Conservation (phyloP, 2,113 vertebrate genomes). For the Myrmecophaga tridactyla region DNA sequence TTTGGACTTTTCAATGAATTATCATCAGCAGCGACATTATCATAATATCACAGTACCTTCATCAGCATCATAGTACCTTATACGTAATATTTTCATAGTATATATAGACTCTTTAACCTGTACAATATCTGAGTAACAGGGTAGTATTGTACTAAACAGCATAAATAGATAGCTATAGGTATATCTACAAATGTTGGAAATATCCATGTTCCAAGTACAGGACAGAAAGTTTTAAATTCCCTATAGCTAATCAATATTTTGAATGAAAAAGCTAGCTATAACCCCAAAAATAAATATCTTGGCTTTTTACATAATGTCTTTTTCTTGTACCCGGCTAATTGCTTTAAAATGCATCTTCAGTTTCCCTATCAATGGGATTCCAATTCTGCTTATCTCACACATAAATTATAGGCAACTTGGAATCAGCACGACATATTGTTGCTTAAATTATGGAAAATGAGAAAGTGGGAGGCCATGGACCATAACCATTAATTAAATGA, state of each 20-base stretch:
- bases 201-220: background rate
- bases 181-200: background rate
- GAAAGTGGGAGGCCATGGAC: background rate
- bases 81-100: background rate
- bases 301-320: conserved; percentile 34
- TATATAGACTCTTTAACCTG: background rate
- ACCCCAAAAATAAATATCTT: conserved; percentile 53
- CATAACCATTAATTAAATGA: background rate
- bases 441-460: conserved; percentile 10
- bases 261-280: background rate
- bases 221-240: background rate
- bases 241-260: background rate
- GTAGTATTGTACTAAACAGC: background rate
- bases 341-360: conserved; percentile 13
- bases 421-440: background rate
- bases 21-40: background rate
- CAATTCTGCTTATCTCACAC: conserved; percentile 41
- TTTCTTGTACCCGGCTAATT: conserved; percentile 20
- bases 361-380: conserved; percentile 43
- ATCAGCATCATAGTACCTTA: background rate
- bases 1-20: background rate
- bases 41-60: background rate
- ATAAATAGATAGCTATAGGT: background rate
- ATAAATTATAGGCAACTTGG: conserved; percentile 59
- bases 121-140: background rate